A percentile compares a stretch with the other conserved stretches of the same genome.
These are phyloP conservation scores for Nemotelus pantherinus DNA, from an alignment of 2,888 invertebrate genomes.

Conservation along the genomic window DNA sequence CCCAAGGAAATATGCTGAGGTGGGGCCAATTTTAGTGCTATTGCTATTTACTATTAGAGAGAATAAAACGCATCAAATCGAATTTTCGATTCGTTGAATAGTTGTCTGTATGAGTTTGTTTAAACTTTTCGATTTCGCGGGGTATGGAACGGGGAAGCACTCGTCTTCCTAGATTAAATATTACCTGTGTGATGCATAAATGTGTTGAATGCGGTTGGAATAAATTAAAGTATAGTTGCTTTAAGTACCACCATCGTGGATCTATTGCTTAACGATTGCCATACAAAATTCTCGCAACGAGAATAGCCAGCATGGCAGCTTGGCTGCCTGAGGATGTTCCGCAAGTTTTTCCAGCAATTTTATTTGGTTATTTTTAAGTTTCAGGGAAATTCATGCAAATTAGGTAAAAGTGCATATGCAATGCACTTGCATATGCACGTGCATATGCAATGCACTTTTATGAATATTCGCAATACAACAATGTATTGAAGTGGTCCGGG, in stretches of 20 bases:
- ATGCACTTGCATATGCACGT: conserved; percentile 17
- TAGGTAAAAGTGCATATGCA: conserved; percentile 42
- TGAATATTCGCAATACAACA: conserved; percentile 26
- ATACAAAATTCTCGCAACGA: background rate
- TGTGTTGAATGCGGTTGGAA: background rate
- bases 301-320: background rate
- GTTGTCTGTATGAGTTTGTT: too few species aligned
- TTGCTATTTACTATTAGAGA: too few species aligned
- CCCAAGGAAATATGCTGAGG: too few species aligned
- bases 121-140: too few species aligned
- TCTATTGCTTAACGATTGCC: background rate
- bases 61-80: too few species aligned
- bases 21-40: too few species aligned
- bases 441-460: conserved; percentile 31
- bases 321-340: background rate
- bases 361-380: conserved; percentile 32
- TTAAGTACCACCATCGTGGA: background rate
- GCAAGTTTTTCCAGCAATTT: conserved; percentile 12
- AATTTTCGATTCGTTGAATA: too few species aligned
- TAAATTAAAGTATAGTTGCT: background rate
- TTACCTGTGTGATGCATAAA: background rate
- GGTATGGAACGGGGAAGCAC: too few species aligned
- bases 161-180: background rate
- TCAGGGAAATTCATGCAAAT: conserved; percentile 40
- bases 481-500: background rate